Base-by-base conservation (phyloP, 2,888 invertebrate species). In the Caradrina kadenii region DNA sequence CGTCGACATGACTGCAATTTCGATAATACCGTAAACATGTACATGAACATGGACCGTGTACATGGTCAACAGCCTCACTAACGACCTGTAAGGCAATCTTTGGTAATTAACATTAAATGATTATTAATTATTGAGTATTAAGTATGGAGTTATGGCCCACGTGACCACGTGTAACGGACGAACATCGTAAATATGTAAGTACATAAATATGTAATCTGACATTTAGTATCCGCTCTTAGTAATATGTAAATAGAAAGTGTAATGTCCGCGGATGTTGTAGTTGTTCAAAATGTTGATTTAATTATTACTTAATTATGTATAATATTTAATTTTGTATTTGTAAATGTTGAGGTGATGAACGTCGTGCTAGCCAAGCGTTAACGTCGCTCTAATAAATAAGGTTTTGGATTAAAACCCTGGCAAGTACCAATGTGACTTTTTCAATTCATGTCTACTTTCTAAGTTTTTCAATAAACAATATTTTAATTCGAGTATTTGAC, bases 211-310 rank as follows among this genome's bases (percentile, higher is more conserved):
- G 17, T 73, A 39, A 73, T 50, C 60, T 69, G 73, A 69, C 77
- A 69, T 50, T 60, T 31, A 56, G 76, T 73, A 69, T 73, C 73
- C 73, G 73, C 19, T 76, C 21, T 0, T 35, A n/a, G 11, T 2
- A 22, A 21, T 35, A 15, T 60, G 69, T 50, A 10, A 35, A n/a
- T 60, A 59, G 35, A 69, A 76, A 55, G 60, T 55, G 55, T 55
- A 73, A 76, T 69, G 69, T 69, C 69, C 60, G 70, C 11, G 10
- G 45, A 50, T 55, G 22, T 45, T 13, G 68, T 69, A 22, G n/a
- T 17, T 35, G 54, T 35, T 58, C 5, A 0, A 15, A 63, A 74
- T 56, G 26, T 49, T 17, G 7, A 19, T 35, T 35, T 26, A 45
- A 31, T 64, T 21, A 45, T 11, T 26, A 4, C 5, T 19, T 49